phyloP scores from a whole-genome alignment of 2,797 vertebrate genomes.

The Pachyuromys duprasi region DNA sequence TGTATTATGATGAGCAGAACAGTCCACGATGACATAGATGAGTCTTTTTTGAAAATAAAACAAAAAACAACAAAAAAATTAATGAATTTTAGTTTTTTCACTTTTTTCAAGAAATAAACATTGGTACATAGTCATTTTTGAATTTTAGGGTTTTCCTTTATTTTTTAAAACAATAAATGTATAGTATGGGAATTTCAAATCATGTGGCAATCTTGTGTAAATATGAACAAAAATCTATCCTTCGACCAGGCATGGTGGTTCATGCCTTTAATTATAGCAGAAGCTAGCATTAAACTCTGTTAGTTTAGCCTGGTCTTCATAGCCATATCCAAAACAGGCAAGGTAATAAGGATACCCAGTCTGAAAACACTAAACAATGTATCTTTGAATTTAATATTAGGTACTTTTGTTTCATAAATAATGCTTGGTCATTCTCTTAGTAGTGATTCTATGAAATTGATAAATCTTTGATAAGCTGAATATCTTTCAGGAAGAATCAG shows the following conservation, averaged over 20 bases:
- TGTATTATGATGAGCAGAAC: neutral
- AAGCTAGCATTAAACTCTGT: neutral
- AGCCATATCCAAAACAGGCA: neutral
- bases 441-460: neutral
- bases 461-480: neutral
- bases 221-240: neutral
- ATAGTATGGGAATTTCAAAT: neutral
- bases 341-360: neutral
- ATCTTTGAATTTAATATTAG: neutral
- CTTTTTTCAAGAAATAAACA: neutral
- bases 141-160: neutral
- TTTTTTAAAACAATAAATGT: neutral
- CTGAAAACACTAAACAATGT: neutral
- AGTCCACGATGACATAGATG: neutral
- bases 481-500: neutral
- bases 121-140: neutral
- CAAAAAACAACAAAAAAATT: neutral
- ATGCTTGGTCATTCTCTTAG: neutral
- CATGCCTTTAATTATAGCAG: neutral
- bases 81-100: neutral
- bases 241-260: neutral
- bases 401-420: neutral
- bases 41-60: neutral
- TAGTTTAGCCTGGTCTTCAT: neutral
- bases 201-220: neutral